A percentile compares a stretch with the other conserved stretches of the same genome.
Evolutionary conservation across 2,113 vertebrate species (phyloP).

Genomic region (Natator depressus): DNA sequence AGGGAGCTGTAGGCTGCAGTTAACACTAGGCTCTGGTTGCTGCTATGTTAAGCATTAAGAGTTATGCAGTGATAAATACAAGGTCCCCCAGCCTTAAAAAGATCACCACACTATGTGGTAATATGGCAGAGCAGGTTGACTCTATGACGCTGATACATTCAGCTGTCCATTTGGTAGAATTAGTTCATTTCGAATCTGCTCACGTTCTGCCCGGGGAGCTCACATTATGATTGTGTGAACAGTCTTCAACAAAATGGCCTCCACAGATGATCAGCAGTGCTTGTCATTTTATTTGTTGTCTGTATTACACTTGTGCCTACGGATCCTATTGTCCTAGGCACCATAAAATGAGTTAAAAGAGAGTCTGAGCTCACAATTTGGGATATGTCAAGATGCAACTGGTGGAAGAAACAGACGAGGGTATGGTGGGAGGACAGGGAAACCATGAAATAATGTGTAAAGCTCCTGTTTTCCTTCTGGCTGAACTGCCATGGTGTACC

Average conservation of each 20-base stretch:
- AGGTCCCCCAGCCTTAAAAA: not conserved
- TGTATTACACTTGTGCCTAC: not conserved
- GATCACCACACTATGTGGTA: not conserved
- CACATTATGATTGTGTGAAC: not conserved
- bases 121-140: not conserved
- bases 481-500: not conserved
- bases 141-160: not conserved
- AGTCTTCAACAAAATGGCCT: not conserved
- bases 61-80: not conserved
- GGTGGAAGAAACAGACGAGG: not conserved
- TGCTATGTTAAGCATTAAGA: not conserved
- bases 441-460: not conserved
- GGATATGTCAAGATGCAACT: not conserved
- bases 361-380: not conserved
- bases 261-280: not conserved
- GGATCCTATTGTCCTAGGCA: not conserved
- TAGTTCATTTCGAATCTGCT: not conserved
- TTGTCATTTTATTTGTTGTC: not conserved
- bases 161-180: not conserved
- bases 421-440: not conserved
- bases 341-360: not conserved
- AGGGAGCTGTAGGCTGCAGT: not conserved
- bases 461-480: not conserved
- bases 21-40: not conserved
- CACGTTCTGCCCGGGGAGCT: not conserved